These are phyloP conservation scores for Pandion haliaetus DNA, from an alignment of 2,113 vertebrate species.

Conservation along the genomic window DNA sequence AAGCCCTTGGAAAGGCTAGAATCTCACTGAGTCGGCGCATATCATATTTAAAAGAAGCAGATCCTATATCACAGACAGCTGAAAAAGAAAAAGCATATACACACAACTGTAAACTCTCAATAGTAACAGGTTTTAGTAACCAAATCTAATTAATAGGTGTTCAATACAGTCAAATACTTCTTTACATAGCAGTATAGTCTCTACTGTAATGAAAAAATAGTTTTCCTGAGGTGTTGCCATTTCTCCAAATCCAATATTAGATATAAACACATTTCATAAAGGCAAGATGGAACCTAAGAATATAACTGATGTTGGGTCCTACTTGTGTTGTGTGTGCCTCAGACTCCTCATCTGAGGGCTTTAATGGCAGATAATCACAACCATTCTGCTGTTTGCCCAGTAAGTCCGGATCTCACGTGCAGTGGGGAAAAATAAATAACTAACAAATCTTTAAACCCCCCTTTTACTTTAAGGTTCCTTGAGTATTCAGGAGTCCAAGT, in stretches of 20 bases:
- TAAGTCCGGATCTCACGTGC: not conserved
- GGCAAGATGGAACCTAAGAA: not conserved
- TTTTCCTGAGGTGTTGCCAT: not conserved
- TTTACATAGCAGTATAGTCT: not conserved
- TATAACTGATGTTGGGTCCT: not conserved
- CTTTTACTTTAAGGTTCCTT: not conserved
- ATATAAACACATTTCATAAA: not conserved
- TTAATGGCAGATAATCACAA: not conserved
- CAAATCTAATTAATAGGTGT: not conserved
- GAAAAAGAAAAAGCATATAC: not conserved
- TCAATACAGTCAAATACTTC: not conserved
- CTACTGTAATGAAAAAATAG: not conserved
- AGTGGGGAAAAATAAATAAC: not conserved
- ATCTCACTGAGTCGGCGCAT: slow-evolving; percentile 98
- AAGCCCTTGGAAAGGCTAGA: slow-evolving; percentile 94
- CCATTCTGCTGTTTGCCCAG: not conserved
- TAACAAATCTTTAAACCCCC: not conserved
- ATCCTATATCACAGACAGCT: slow-evolving; percentile 99
- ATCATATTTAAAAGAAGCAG: slow-evolving; percentile 97
- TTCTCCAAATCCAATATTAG: not conserved
- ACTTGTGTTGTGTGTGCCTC: not conserved
- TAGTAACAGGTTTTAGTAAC: not conserved
- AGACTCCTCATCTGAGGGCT: not conserved
- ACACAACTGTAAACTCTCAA: not conserved
- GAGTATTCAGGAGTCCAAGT: not conserved